Evolutionary conservation across 2,113 vertebrate species (phyloP), one percentile per base, ranked within the genome.

Genomic region (Paracanthobrama guichenoti): DNA sequence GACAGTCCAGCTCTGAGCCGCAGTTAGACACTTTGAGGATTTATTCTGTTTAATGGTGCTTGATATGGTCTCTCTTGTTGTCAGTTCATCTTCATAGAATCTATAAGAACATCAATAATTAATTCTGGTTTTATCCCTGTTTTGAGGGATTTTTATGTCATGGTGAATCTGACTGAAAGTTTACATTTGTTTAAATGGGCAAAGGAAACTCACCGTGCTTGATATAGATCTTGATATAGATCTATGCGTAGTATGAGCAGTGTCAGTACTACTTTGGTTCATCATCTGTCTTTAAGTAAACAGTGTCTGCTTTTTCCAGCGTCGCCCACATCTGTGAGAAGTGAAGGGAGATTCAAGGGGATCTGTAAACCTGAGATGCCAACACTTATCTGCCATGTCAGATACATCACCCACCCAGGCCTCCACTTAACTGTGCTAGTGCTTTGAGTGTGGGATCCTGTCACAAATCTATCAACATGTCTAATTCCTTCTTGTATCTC

Each of bases 381-480:
- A 67, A 48, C 62, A 67, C 46, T 81, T 50, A 31, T 62, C 79
- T 81, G 59, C 16, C 24, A 67, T 67, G 11, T 81, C 6, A 81
- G 60, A 50, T 53, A 20, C 26, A 12, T 60, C 79, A 67, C 60
- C 79, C 62, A 81, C 62, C 46, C 44, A 81, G 44, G 62, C 26
- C 79, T 81, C 10, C 60, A 81, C 79, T 81, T 53, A 50, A 67
- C 78, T 35, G 79, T 66, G 62, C 60, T 50, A 50, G 44, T 67
- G 18, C 60, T 81, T 67, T 67, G 57, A 26, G 77, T 79, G 60
- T 81, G 79, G 62, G 79, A 81, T 81, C 44, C 60, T 81, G 79
- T 67, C 79, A 62, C 42, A 67, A 16, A 50, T 81, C 62, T 67
- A 81, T 67, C 79, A 81, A 35, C 79, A 44, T 79, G 77, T 79